Conservation (phyloP, 2,888 invertebrate genomes). For the Nasonia oneida region DNA sequence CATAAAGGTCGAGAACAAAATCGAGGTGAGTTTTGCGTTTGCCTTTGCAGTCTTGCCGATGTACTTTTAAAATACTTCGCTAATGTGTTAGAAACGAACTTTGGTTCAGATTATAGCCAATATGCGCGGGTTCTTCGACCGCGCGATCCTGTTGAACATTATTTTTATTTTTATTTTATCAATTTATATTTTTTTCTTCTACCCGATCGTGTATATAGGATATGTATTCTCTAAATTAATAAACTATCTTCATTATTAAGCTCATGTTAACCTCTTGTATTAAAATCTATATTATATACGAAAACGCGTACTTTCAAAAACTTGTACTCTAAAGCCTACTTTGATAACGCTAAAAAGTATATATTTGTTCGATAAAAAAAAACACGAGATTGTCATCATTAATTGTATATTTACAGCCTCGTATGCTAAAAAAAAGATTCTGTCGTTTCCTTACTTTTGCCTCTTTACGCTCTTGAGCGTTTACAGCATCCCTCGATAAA, state of each 20-base stretch:
- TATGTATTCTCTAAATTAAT: background rate
- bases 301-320: slow-evolving; percentile 23
- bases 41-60: slow-evolving; percentile 26
- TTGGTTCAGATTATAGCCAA: slow-evolving; percentile 54
- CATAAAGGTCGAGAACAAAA: slow-evolving; percentile 23
- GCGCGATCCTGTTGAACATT: slow-evolving; percentile 32
- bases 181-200: slow-evolving; percentile 4
- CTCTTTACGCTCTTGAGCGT: slow-evolving; percentile 35
- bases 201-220: background rate
- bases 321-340: slow-evolving; percentile 44
- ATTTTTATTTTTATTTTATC: background rate
- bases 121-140: slow-evolving; percentile 21
- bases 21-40: slow-evolving; percentile 21
- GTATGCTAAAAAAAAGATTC: slow-evolving; percentile 47
- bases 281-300: slow-evolving; percentile 21
- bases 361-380: slow-evolving; percentile 20
- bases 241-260: slow-evolving; percentile 17
- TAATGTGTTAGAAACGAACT: slow-evolving; percentile 50
- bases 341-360: slow-evolving; percentile 22
- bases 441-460: slow-evolving; percentile 15
- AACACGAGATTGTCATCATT: slow-evolving; percentile 48
- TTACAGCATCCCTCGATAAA: slow-evolving; percentile 17
- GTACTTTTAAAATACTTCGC: slow-evolving; percentile 49
- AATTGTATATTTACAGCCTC: slow-evolving; percentile 61
- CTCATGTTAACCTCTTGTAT: slow-evolving; percentile 7